Conservation (phyloP, 2,113 vertebrate genomes). For the Dendrocopos noguchii region DNA sequence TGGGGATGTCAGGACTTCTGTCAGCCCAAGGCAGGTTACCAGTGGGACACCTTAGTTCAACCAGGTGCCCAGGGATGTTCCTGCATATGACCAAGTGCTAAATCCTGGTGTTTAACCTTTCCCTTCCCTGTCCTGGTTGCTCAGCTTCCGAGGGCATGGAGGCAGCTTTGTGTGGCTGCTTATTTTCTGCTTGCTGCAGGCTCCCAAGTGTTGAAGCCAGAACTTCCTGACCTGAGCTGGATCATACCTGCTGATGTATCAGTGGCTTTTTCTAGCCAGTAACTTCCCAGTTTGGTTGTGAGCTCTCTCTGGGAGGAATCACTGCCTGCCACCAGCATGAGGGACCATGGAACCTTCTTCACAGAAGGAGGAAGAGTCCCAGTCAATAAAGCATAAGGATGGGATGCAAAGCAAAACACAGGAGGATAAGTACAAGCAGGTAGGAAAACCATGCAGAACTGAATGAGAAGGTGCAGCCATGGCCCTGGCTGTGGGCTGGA, state of each 20-base stretch:
- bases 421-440: background rate
- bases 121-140: background rate
- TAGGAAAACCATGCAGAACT: background rate
- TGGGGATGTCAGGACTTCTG: background rate
- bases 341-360: background rate
- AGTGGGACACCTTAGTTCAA: background rate
- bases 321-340: rapidly evolving
- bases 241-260: background rate
- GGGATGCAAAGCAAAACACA: background rate
- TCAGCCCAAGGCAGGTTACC: background rate
- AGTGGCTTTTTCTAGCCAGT: background rate
- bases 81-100: background rate
- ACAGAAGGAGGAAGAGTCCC: background rate
- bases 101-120: background rate
- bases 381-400: background rate
- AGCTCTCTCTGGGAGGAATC: background rate
- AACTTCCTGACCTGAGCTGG: background rate
- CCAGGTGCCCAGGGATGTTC: background rate
- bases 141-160: background rate
- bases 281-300: background rate
- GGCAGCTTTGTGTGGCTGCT: background rate
- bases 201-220: background rate
- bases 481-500: rapidly evolving
- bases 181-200: background rate
- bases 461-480: background rate